Evolutionary conservation across 2,113 vertebrate species (phyloP).

Genomic region (Ptyas mucosa): DNA sequence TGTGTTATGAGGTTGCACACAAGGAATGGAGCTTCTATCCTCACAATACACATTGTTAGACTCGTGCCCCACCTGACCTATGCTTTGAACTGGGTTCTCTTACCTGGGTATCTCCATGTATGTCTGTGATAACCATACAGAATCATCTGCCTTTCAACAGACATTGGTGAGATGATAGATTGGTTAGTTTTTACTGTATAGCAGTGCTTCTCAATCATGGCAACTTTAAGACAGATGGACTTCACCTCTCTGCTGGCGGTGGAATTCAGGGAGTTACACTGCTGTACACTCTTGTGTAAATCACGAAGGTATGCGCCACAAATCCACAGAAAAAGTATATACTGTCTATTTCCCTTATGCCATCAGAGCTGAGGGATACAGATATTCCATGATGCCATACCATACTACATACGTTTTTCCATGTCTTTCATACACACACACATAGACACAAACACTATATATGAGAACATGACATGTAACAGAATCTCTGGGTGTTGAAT

Average conservation of each 20-base stretch:
- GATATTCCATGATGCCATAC: not conserved
- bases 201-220: not conserved
- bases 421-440: not conserved
- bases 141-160: not conserved
- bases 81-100: not conserved
- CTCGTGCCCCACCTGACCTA: not conserved
- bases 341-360: not conserved
- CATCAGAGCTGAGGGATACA: not conserved
- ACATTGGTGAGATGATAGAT: not conserved
- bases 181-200: not conserved
- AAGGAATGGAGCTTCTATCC: not conserved
- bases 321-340: not conserved
- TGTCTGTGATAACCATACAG: not conserved
- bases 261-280: not conserved
- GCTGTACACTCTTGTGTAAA: not conserved
- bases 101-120: not conserved
- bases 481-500: not conserved
- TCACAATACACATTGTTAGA: not conserved
- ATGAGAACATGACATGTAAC: not conserved
- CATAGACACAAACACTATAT: not conserved
- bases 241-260: not conserved
- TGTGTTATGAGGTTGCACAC: not conserved
- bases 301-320: not conserved
- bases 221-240: not conserved
- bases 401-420: not conserved